phyloP scores from a whole-genome alignment of 2,113 vertebrate species.

The Lagopus leucura region DNA sequence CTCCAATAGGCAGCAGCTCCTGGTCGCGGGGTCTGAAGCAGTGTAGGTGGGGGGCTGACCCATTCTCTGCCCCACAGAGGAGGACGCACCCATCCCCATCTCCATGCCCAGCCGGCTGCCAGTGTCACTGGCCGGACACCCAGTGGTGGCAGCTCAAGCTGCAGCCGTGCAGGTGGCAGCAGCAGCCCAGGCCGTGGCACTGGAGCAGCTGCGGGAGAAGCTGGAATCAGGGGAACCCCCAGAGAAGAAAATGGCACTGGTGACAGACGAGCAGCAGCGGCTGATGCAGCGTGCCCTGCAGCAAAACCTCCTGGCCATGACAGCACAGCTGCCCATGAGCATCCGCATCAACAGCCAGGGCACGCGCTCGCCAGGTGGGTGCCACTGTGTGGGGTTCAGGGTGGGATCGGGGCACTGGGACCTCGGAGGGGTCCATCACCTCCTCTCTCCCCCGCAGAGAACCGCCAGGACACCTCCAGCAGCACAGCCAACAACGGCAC shows the following conservation, averaged over 20 bases:
- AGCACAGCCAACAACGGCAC: constrained; percentile 83
- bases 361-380: constrained; percentile 66
- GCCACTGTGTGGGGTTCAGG: not conserved
- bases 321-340: constrained; percentile 95
- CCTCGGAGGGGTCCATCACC: not conserved
- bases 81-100: constrained; percentile 84
- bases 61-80: constrained; percentile 73
- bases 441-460: constrained; percentile 70
- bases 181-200: constrained; percentile 87
- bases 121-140: constrained; percentile 82
- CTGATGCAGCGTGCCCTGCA: constrained; percentile 93
- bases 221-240: constrained; percentile 93
- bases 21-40: fast-evolving
- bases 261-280: constrained; percentile 90
- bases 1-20: not conserved
- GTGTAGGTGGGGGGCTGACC: not conserved
- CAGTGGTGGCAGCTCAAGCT: constrained; percentile 86
- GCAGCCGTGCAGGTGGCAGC: constrained; percentile 80
- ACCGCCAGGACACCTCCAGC: constrained; percentile 83
- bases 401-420: not conserved
- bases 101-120: constrained; percentile 82
- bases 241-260: constrained; percentile 93
- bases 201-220: constrained; percentile 96
- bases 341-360: constrained; percentile 97
- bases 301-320: constrained; percentile 97